Conservation (phyloP, 2,113 vertebrate species). For the Lepus europaeus region DNA sequence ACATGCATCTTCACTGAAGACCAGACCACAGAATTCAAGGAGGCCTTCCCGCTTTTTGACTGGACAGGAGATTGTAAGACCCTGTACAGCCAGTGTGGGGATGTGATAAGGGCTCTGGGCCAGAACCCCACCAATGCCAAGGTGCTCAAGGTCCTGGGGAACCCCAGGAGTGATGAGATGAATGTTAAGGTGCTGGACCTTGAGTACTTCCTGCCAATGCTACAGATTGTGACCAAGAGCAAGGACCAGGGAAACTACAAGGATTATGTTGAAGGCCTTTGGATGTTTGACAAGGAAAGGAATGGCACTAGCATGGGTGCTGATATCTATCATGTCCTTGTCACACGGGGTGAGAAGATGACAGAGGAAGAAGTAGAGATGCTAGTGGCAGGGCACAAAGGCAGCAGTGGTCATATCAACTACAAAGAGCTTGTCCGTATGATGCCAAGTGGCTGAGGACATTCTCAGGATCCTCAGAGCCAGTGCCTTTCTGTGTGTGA, state of each 20-base stretch:
- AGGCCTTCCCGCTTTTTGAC: constrained; percentile 95
- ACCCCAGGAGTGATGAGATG: constrained; percentile 96
- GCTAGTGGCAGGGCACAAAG: constrained; percentile 94
- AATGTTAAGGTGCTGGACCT: constrained; percentile 94
- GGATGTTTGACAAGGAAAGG: constrained; percentile 96
- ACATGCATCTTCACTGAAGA: too few relatives aligned
- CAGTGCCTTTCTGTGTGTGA: too few relatives aligned
- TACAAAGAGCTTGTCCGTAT: constrained; percentile 89
- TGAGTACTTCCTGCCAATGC: constrained; percentile 96
- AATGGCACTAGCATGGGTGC: constrained; percentile 97
- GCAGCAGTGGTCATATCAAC: constrained; percentile 97
- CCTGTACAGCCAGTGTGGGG: constrained; percentile 94
- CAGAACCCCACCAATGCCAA: constrained; percentile 97
- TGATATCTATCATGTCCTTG: constrained; percentile 96
- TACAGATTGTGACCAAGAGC: constrained; percentile 94
- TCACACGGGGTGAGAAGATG: constrained; percentile 97
- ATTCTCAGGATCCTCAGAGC: too few relatives aligned
- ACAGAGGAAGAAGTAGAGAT: constrained; percentile 96
- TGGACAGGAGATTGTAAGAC: constrained; percentile 95
- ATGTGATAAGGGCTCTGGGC: constrained; percentile 95
- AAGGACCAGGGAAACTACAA: constrained; percentile 95
- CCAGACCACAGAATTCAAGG: constrained; percentile 92
- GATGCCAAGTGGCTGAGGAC: too few relatives aligned
- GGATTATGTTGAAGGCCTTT: constrained; percentile 94
- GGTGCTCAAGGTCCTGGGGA: constrained; percentile 95